phyloP scores from a whole-genome alignment of 2,797 vertebrate genomes.

The Triplophysa bombifrons region DNA sequence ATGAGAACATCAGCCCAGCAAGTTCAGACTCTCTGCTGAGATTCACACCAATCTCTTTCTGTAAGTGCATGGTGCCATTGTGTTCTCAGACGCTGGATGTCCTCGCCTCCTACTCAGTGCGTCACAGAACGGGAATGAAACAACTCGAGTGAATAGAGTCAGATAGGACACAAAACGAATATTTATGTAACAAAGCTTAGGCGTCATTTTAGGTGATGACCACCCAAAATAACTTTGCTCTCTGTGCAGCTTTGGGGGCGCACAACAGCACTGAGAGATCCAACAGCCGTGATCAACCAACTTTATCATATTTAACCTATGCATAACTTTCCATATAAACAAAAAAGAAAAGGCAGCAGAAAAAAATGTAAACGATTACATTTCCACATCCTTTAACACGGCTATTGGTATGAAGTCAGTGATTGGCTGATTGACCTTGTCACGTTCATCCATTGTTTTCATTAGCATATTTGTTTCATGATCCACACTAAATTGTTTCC shows the following conservation, averaged over 20 bases:
- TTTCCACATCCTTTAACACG: too few species aligned
- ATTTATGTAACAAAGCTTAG: slow-evolving; percentile 43
- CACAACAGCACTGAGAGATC: background rate
- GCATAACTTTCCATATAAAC: too few species aligned
- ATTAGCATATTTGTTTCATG: background rate
- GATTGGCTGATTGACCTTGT: background rate
- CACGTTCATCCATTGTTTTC: background rate
- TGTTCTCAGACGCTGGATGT: slow-evolving; percentile 31
- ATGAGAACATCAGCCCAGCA: slow-evolving; percentile 19
- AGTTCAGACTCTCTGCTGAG: slow-evolving; percentile 12
- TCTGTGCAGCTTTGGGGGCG: background rate
- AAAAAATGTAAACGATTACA: background rate
- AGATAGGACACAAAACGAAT: slow-evolving; percentile 23
- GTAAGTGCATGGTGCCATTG: slow-evolving; percentile 40
- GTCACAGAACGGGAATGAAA: slow-evolving; percentile 42
- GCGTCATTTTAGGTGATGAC: slow-evolving; percentile 17
- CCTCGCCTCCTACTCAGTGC: slow-evolving; percentile 54
- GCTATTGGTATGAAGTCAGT: background rate
- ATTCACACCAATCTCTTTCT: slow-evolving; percentile 13
- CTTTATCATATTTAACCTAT: background rate
- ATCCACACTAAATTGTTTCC: slow-evolving; percentile 8
- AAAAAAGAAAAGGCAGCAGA: background rate
- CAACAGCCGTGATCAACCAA: background rate
- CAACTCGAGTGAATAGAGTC: slow-evolving; percentile 37
- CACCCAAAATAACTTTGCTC: slow-evolving; percentile 10